Evolutionary conservation across 2,797 vertebrate species (phyloP), one percentile per base, ranked within the genome.

Genomic region (Rhinatrema bivittatum): DNA sequence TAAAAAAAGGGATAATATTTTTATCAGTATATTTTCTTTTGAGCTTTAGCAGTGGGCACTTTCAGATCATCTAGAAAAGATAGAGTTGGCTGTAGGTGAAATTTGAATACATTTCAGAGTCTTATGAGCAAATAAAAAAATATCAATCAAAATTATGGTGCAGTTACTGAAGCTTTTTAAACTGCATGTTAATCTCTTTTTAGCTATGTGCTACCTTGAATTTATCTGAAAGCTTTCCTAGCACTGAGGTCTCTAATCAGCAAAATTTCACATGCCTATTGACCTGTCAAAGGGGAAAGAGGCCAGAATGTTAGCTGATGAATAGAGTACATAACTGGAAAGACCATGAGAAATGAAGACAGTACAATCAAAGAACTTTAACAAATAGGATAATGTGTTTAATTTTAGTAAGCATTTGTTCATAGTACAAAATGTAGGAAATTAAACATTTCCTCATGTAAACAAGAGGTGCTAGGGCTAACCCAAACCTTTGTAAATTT

Each of bases 401-500:
- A 55, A 71, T 59, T 60, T 64, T 40, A 5, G 29, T 62, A 61
- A 64, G 56, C 37, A 49, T 73, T 64, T 32, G 58, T 56, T 36
- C 25, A 59, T 53, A 17, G 46, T 66, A 52, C 76, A 72, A 65
- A 74, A 28, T 65, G 48, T 72, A 65, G 49, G 58, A 32, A 50
- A 56, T 55, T 57, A 66, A 62, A 53, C 51, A 51, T 62, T 63
- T 61, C 54, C 56, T 56, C 55, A 64, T 59, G 17, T 47, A 60
- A 56, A 56, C 46, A 65, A 59, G 60, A 56, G 75, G 72, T 74
- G 72, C 68, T 72, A 70, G 58, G 43, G 57, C 70, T 53, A 56
- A 53, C 57, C 65, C 51, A 66, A 60, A 70, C 62, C 62, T 74
- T 72, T 79, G 66, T 76, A 69, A 66, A 61, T 68, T 47, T 40